Evolutionary conservation across 1,140 invertebrate species (phyloP).

Genomic region (Hypsibius dujardini): DNA sequence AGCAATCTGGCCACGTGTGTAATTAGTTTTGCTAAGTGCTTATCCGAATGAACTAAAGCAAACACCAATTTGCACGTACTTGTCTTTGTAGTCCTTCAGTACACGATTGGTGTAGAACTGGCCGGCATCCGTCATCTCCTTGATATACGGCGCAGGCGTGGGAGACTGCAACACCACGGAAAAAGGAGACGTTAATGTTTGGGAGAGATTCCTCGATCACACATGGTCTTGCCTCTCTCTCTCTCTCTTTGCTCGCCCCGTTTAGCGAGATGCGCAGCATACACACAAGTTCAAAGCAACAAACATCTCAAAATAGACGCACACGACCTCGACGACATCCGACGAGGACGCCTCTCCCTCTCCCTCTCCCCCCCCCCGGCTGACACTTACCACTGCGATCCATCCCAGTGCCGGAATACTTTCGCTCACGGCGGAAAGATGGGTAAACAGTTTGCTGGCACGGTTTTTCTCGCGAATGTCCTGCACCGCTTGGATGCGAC

Average conservation of each 20-base stretch:
- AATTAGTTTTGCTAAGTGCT: too few species aligned
- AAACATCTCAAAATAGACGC: too few species aligned
- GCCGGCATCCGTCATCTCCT: constrained; percentile 93
- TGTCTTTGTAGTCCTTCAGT: constrained; percentile 90
- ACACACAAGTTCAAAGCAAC: too few species aligned
- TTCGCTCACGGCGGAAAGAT: constrained; percentile 82
- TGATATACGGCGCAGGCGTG: constrained; percentile 71
- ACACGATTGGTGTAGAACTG: constrained; percentile 95
- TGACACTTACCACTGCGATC: constrained; percentile 55
- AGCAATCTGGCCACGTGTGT: too few species aligned
- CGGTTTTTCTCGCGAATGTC: constrained; percentile 72
- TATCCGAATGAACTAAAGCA: too few species aligned
- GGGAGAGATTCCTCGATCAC: too few species aligned
- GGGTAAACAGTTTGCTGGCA: constrained; percentile 69
- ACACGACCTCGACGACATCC: not conserved
- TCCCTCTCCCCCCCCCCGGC: too few species aligned
- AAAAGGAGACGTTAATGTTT: too few species aligned
- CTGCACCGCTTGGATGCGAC: constrained; percentile 57
- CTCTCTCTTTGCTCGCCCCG: too few species aligned
- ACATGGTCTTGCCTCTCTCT: too few species aligned
- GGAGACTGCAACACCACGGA: constrained; percentile 39
- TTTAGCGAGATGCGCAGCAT: too few species aligned
- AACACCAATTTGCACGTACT: constrained; percentile 36
- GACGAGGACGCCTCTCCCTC: not conserved
- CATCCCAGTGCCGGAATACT: constrained; percentile 87